A percentile compares a stretch with the other conserved stretches of the same genome.
phyloP scores from a whole-genome alignment of 2,797 vertebrate species.

The Alauda arvensis region DNA sequence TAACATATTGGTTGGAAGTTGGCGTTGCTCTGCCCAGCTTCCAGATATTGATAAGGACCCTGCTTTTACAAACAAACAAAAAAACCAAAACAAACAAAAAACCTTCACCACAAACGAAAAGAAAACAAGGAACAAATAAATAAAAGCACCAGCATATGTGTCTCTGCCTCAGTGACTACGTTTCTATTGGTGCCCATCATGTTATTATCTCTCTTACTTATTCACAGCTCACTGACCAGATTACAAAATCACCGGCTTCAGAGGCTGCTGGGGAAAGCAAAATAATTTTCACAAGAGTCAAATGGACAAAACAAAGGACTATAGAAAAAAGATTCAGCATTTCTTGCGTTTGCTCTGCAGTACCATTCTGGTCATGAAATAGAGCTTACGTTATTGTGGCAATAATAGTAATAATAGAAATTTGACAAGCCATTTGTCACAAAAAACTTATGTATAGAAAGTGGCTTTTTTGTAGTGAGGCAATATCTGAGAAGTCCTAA shows the following conservation, averaged over 20 bases:
- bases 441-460: background rate
- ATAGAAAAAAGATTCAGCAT: background rate
- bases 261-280: background rate
- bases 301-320: background rate
- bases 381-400: background rate
- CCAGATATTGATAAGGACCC: too few species aligned
- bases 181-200: background rate
- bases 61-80: background rate
- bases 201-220: background rate
- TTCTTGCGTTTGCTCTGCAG: background rate
- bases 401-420: background rate
- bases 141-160: background rate
- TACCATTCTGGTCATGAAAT: background rate
- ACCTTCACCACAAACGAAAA: background rate
- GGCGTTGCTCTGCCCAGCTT: too few species aligned
- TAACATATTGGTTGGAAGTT: too few species aligned
- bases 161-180: background rate
- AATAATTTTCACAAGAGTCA: background rate
- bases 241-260: background rate
- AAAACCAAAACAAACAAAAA: background rate
- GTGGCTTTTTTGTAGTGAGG: background rate
- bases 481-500: background rate
- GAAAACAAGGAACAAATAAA: background rate
- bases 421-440: background rate
- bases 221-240: background rate